These are phyloP conservation scores for Aelia acuminata DNA, from an alignment of 2,888 invertebrate species.

Conservation along the genomic window DNA sequence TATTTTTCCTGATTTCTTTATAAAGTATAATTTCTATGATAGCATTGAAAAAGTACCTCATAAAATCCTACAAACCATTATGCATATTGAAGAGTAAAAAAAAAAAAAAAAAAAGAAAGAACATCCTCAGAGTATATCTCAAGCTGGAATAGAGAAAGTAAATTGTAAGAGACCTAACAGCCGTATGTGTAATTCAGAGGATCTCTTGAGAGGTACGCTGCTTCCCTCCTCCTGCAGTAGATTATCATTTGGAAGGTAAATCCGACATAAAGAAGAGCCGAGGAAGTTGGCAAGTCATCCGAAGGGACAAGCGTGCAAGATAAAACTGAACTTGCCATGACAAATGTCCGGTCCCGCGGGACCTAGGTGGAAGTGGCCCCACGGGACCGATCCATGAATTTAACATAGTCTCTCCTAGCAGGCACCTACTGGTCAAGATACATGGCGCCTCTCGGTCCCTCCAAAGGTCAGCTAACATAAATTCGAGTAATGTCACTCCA, in stretches of 20 bases:
- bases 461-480: neutral
- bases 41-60: neutral
- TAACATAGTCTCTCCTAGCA: constrained; percentile 45
- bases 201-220: neutral
- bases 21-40: neutral
- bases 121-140: neutral
- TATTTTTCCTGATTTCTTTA: neutral
- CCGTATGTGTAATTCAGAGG: constrained; percentile 27
- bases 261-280: constrained; percentile 2
- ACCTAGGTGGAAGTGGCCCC: neutral
- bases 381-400: constrained; percentile 36
- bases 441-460: neutral
- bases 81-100: constrained; percentile 3
- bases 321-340: constrained; percentile 44
- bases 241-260: constrained; percentile 33
- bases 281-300: constrained; percentile 7
- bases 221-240: neutral
- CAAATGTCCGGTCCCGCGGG: neutral
- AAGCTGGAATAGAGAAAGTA: neutral
- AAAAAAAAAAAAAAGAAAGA: neutral
- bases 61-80: neutral
- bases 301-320: constrained; percentile 40
- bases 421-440: neutral
- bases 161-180: constrained; percentile 10
- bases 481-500: neutral